A percentile compares a stretch with the other conserved stretches of the same genome.
Evolutionary conservation across 2,797 vertebrate genomes (phyloP).

Genomic region (Echeneis naucrates): DNA sequence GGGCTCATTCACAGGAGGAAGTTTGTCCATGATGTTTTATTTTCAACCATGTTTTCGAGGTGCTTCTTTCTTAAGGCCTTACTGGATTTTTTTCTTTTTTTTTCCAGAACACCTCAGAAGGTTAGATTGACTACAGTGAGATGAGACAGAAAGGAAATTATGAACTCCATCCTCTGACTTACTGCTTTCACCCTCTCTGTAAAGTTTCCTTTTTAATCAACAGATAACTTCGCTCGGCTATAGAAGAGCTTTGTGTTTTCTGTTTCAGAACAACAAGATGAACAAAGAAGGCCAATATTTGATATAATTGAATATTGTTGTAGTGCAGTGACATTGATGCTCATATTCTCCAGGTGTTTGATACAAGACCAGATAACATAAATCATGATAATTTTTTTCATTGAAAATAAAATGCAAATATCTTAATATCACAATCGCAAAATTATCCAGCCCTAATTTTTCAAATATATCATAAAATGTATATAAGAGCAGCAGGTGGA

Average conservation of each 20-base stretch:
- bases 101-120: background rate
- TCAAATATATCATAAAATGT: too few relatives aligned
- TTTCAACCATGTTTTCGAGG: background rate
- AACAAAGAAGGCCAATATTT: background rate
- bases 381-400: too few relatives aligned
- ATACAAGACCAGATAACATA: too few relatives aligned
- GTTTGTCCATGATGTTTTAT: background rate
- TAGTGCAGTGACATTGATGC: too few relatives aligned
- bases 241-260: background rate
- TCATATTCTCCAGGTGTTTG: too few relatives aligned
- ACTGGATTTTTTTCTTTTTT: constrained; percentile 4
- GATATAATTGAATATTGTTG: too few relatives aligned
- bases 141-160: constrained; percentile 46
- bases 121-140: constrained; percentile 3
- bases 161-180: constrained; percentile 29
- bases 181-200: constrained; percentile 3
- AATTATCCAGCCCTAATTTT: too few relatives aligned
- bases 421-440: too few relatives aligned
- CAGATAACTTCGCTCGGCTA: background rate
- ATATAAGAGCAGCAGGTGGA: too few relatives aligned
- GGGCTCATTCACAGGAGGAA: background rate
- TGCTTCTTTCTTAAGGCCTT: background rate
- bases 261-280: background rate
- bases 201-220: constrained; percentile 13
- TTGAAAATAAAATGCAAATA: too few relatives aligned